Percentiles rank a stretch among this genome's conserved stretches.
Evolutionary conservation across 2,113 vertebrate species (phyloP).

Genomic region (Megaceryle maxima): DNA sequence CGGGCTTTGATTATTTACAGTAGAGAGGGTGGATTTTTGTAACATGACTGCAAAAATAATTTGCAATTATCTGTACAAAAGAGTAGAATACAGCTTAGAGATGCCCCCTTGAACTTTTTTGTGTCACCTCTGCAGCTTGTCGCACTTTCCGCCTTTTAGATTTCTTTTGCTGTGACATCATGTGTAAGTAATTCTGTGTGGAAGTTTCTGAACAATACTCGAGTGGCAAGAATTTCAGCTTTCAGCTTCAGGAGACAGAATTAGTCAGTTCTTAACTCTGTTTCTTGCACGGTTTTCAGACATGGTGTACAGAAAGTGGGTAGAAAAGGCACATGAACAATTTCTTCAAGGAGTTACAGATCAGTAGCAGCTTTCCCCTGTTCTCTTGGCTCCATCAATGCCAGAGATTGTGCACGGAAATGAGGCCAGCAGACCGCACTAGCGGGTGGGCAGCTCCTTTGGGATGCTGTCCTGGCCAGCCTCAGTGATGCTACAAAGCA

Average conservation of each 20-base stretch:
- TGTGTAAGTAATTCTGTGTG: background rate
- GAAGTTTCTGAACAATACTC: background rate
- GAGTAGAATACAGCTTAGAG: background rate
- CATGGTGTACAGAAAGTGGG: background rate
- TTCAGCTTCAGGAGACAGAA: background rate
- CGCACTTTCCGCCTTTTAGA: background rate
- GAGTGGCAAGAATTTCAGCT: background rate
- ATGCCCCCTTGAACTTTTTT: background rate
- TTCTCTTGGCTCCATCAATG: background rate
- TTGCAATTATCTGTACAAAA: background rate
- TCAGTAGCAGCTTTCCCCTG: background rate
- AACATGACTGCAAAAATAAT: background rate
- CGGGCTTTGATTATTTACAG: background rate
- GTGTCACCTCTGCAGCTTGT: background rate
- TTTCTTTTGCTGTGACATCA: background rate
- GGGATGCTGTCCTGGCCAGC: background rate
- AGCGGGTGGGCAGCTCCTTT: background rate
- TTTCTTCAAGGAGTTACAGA: background rate
- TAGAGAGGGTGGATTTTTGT: background rate
- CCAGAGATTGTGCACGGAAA: background rate
- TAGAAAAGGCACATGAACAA: background rate
- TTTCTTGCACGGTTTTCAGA: background rate
- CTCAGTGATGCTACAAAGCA: background rate
- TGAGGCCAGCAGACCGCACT: background rate
- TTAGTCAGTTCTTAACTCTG: background rate